Base-by-base conservation (phyloP, 2,113 vertebrate species). In the Cryptotis parvus region DNA sequence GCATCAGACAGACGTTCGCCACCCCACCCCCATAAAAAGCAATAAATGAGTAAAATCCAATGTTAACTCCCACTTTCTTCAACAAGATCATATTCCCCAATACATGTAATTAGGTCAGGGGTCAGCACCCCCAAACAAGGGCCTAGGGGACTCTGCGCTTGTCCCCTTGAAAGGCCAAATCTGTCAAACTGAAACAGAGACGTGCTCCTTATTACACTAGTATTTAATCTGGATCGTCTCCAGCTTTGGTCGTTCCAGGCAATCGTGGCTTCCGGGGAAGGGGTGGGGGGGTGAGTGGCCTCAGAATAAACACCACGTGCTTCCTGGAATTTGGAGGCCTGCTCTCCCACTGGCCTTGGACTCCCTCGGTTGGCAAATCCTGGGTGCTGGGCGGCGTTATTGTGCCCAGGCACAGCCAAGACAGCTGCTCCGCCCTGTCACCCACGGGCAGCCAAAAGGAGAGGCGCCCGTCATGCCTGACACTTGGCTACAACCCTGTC, bases 261-360 rank as follows among this genome's bases (percentile, higher is more conserved):
- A 96, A 80, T 92, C 92, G 75, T 39, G 3, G 92, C 9, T 37
- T 95, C 96, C 96, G 79, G 43, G 0, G 6, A 63, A 66, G 66
- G 45, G 89, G 94, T 94, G 74, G 70, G 91, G 9, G 88, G 90
- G 84, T 76, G 52, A 76, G 77, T 69, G 43, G 92, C 79, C 92
- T 88, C 95, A 78, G 78, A 87, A 94, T 92, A 86, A 97, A 93
- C 83, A 95, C 89, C 96, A 70, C 33, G 94, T 91, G 87, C 91
- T 94, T 95, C 93, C 96, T 96, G 95, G 93, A 93, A 93, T 97
- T 89, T 70, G 76, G 89, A 95, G 95, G 95, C 85, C 75, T 24
- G 82, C 95, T 96, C 95, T 97, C 55, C 87, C 83, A 84, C 90
- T 94, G 91, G 73, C 93, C 92, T 92, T 86, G 86, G 41, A 39